Evolutionary conservation across 2,113 vertebrate genomes (phyloP).

Genomic region (Campylorhamphus procurvoides): DNA sequence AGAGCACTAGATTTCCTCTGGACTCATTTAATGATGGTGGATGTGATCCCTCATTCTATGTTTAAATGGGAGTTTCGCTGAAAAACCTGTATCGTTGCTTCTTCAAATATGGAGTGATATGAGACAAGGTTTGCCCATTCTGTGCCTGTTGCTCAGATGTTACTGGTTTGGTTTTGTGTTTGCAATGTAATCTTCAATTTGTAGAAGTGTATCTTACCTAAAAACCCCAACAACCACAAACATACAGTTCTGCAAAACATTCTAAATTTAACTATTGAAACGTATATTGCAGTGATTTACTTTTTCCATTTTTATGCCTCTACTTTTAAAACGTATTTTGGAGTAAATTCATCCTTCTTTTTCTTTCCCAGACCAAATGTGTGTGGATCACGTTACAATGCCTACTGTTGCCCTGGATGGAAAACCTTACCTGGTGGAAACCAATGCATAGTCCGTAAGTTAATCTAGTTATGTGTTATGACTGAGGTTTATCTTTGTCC

Average conservation of each 20-base stretch:
- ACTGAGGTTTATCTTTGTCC: neutral
- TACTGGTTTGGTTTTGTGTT: neutral
- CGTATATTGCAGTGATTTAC: neutral
- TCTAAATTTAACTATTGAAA: neutral
- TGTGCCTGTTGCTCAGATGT: neutral
- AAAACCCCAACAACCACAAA: neutral
- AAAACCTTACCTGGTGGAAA: constrained; percentile 98
- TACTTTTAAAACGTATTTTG: neutral
- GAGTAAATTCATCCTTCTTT: neutral
- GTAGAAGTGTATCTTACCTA: neutral
- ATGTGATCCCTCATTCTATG: neutral
- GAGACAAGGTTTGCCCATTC: neutral
- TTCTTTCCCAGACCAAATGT: constrained; percentile 87
- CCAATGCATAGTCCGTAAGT: constrained; percentile 99
- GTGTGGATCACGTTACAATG: constrained; percentile 93
- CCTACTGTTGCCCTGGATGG: constrained; percentile 98
- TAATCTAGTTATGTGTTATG: neutral
- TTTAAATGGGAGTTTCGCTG: neutral
- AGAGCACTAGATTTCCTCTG: neutral
- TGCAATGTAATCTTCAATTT: neutral
- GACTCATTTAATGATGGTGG: neutral
- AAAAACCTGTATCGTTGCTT: neutral
- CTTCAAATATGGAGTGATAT: neutral
- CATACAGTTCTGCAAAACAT: neutral
- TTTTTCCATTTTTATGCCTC: neutral